Base-by-base conservation (phyloP, 2,888 invertebrate species). In the Bhutanitis thaidina region DNA sequence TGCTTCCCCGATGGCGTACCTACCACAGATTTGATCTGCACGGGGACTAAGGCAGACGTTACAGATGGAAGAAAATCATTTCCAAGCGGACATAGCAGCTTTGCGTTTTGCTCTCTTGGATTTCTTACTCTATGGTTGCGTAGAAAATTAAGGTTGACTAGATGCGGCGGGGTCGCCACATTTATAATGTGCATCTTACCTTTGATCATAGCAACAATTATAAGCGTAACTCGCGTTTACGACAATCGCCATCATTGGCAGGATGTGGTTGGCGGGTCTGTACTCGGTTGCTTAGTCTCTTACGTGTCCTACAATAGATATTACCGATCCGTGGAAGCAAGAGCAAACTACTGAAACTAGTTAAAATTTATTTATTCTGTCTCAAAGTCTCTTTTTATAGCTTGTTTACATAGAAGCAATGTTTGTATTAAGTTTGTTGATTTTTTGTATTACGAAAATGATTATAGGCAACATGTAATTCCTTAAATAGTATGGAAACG, bases 221-320 rank as follows among this genome's bases (percentile, higher is more conserved):
- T 96, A 41, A 94, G 94, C 0, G 76, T 94, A 1, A 96, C 95
- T 67, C 91, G 97, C 44, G 94, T 93, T 13, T 94, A 93, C 63
- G 97, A 97, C 77, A 96, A 96, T 75, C 96, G 96, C 76, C 97
- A 97, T 79, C 96, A 97, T 70, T 95, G 94, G 94, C 93, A 95
- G 89, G 96, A 96, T 85, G 93, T 96, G 0, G 62, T 91, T 0
- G 91, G 91, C 25, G 96, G 96, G 1, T 91, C 93, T 14, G 1
- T 92, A 0, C 77, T 96, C 51, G 96, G 96, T 9, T 72, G 92
- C 12, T 49, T 78, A 0, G 71, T 92, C 15, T 91, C 93, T 0
- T 94, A 92, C 64, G 58, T 91, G 3, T 92, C 93, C 63, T 96
- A 95, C 71, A 84, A 92, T 7, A 27, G 8, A 27, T 5, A 27